These are phyloP conservation scores for Ophthalmolycus amberensis DNA, from an alignment of 2,113 vertebrate species.

Conservation along the genomic window DNA sequence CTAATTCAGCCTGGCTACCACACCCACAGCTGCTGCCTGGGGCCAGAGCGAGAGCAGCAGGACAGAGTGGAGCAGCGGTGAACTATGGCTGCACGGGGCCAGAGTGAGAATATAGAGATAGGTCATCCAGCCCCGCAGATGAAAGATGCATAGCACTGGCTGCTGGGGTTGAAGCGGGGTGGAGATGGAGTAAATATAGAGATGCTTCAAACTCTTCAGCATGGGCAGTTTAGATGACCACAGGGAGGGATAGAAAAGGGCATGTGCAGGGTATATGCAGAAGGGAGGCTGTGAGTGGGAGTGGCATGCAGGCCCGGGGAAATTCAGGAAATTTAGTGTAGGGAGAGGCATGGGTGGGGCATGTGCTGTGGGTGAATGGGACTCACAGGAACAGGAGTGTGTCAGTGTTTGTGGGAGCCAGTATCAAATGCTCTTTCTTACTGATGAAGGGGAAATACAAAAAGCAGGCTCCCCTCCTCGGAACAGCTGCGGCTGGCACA, in stretches of 20 bases:
- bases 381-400: slow-evolving; percentile 38
- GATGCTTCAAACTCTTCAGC: slow-evolving; percentile 58
- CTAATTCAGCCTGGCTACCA: slow-evolving; percentile 64
- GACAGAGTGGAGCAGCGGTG: slow-evolving; percentile 38
- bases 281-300: slow-evolving; percentile 30
- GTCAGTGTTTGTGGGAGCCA: slow-evolving; percentile 54
- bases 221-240: slow-evolving; percentile 64
- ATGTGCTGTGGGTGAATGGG: slow-evolving; percentile 27
- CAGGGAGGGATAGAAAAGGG: slow-evolving; percentile 57
- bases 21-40: slow-evolving; percentile 64
- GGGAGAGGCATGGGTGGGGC: slow-evolving; percentile 46
- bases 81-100: slow-evolving; percentile 63
- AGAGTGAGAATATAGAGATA: slow-evolving; percentile 82
- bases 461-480: slow-evolving; percentile 52
- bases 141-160: slow-evolving; percentile 75
- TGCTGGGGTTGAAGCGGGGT: slow-evolving; percentile 53
- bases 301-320: slow-evolving; percentile 14
- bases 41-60: slow-evolving; percentile 39
- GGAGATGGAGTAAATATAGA: slow-evolving; percentile 75
- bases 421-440: slow-evolving; percentile 59
- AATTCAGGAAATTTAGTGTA: slow-evolving; percentile 44
- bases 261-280: slow-evolving; percentile 43
- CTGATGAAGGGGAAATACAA: slow-evolving; percentile 52
- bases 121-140: slow-evolving; percentile 72
- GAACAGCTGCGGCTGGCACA: slow-evolving; percentile 73